phyloP scores from a whole-genome alignment of 2,888 invertebrate genomes.

The Meganola albula region DNA sequence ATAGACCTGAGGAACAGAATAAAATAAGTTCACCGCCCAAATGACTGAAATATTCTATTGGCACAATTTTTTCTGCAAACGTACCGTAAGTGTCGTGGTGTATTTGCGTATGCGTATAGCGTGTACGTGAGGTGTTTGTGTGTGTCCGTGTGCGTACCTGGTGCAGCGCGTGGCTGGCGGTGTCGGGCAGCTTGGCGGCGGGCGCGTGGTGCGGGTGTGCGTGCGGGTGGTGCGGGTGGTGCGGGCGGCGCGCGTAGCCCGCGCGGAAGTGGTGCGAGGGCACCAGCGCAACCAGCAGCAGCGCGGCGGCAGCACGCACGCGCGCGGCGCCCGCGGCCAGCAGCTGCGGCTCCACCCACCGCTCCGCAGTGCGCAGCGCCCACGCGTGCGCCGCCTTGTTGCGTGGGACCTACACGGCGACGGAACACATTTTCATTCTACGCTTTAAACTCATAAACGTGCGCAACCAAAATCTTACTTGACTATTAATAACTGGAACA shows the following conservation, averaged over 20 bases:
- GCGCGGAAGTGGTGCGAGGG: slow-evolving; percentile 94
- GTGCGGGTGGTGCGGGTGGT: slow-evolving; percentile 74
- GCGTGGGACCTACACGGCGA: slow-evolving; percentile 78
- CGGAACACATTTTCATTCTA: not conserved
- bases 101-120: too few species aligned
- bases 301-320: slow-evolving; percentile 91
- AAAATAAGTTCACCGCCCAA: too few species aligned
- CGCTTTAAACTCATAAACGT: not conserved
- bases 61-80: too few species aligned
- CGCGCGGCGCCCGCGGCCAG: slow-evolving; percentile 90
- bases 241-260: slow-evolving; percentile 83
- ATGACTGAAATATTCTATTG: too few species aligned
- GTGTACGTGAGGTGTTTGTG: too few species aligned
- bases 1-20: slow-evolving; percentile 78
- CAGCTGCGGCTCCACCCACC: slow-evolving; percentile 93
- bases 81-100: too few species aligned
- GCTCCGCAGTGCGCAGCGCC: slow-evolving; percentile 94
- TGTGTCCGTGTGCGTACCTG: slow-evolving; percentile 64
- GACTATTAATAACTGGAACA: too few species aligned
- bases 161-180: slow-evolving; percentile 75
- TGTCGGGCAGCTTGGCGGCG: slow-evolving; percentile 57
- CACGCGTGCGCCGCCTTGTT: slow-evolving; percentile 94
- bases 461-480: too few species aligned
- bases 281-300: slow-evolving; percentile 91
- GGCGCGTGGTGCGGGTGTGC: slow-evolving; percentile 41